A percentile compares a stretch with the other conserved stretches of the same genome.
phyloP scores from a whole-genome alignment of 2,888 invertebrate genomes.

The Drosophila incognita region DNA sequence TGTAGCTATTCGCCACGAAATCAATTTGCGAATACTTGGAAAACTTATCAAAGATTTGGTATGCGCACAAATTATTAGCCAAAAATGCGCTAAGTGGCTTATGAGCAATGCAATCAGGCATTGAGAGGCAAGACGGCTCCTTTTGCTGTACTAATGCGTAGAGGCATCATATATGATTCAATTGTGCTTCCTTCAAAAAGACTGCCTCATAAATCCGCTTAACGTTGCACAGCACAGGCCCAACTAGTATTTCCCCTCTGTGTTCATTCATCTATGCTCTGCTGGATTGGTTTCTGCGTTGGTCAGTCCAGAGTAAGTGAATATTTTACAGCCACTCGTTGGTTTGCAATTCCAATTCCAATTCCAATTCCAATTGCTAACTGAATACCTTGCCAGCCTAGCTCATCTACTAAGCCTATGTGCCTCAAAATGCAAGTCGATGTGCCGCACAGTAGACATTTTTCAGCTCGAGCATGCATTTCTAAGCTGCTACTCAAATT shows the following conservation, averaged over 20 bases:
- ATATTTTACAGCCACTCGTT: conserved; percentile 2
- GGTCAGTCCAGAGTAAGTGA: conserved; percentile 24
- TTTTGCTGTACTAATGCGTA: not conserved
- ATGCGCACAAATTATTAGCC: not conserved
- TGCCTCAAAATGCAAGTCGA: not conserved
- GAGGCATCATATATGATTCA: not conserved
- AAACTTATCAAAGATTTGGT: not conserved
- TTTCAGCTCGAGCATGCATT: not conserved
- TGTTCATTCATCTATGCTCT: not conserved
- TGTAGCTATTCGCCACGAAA: not conserved
- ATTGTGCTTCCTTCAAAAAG: not conserved
- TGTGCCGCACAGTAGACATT: not conserved
- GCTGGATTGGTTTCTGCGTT: conserved; percentile 3
- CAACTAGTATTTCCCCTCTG: too few species aligned
- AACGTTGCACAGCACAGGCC: not conserved
- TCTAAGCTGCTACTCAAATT: not conserved
- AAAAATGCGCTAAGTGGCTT: not conserved
- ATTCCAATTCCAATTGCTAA: not conserved
- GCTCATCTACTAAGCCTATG: conserved; percentile 6
- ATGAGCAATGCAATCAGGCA: not conserved
- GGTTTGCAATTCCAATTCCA: not conserved
- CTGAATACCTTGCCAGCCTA: conserved; percentile 12
- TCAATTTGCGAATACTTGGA: not conserved
- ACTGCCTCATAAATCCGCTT: conserved; percentile 37
- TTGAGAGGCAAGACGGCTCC: not conserved